Conservation (phyloP, 2,888 invertebrate species). For the Megamerina dolium region DNA sequence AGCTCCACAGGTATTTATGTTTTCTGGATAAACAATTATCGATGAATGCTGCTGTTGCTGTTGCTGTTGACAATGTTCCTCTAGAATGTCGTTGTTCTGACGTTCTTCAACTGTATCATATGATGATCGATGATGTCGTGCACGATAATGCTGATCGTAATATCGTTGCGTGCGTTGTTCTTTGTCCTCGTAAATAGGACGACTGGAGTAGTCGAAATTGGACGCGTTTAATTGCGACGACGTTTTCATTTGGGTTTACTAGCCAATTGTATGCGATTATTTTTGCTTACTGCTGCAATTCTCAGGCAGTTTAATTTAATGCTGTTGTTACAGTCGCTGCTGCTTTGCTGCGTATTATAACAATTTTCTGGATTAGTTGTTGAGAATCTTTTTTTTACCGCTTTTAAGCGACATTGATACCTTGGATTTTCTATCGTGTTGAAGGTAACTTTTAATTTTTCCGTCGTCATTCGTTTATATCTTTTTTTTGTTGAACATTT, state of each 20-base stretch:
- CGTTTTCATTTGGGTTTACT: conserved; percentile 41
- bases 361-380: conserved; percentile 7
- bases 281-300: conserved; percentile 6
- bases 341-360: conserved; percentile 10
- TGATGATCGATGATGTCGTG: conserved; percentile 13
- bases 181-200: conserved; percentile 27
- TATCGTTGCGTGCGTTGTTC: conserved; percentile 19
- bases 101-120: conserved; percentile 21
- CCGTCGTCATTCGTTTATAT: neutral
- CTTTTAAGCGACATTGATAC: too few species aligned
- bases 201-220: conserved; percentile 45
- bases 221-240: conserved; percentile 42
- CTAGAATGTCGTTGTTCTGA: too few species aligned
- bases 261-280: conserved; percentile 30
- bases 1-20: too few species aligned
- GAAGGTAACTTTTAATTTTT: neutral
- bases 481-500: neutral
- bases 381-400: neutral
- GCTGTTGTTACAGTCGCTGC: conserved; percentile 5
- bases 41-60: conserved; percentile 12
- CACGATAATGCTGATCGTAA: conserved; percentile 16
- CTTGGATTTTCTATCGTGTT: neutral
- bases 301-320: conserved; percentile 1
- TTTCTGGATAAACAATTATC: conserved; percentile 13
- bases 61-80: conserved; percentile 9